phyloP scores from a whole-genome alignment of 2,888 invertebrate species.

The Boloria selene region DNA sequence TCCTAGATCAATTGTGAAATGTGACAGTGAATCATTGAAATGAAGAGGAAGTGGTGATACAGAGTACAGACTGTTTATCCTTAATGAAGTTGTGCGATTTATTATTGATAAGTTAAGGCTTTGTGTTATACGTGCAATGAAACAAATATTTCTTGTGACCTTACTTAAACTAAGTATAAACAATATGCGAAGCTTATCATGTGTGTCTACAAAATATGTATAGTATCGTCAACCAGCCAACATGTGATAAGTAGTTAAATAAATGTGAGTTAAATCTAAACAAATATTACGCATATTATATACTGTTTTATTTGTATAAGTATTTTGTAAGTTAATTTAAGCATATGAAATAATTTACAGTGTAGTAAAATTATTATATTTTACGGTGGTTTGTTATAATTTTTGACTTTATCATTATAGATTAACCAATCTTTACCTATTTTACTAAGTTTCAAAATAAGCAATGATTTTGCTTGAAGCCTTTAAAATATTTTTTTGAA shows the following conservation, averaged over 20 bases:
- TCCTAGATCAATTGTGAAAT: slow-evolving; percentile 33
- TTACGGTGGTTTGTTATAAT: neutral
- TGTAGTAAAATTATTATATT: neutral
- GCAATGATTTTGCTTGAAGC: too few relatives aligned
- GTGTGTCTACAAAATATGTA: slow-evolving; percentile 17
- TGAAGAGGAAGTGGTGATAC: slow-evolving; percentile 58
- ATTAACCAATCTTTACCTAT: too few relatives aligned
- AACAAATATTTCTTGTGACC: slow-evolving; percentile 33
- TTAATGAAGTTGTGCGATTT: slow-evolving; percentile 39
- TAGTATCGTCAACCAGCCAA: slow-evolving; percentile 5
- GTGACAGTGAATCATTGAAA: slow-evolving; percentile 60
- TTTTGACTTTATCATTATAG: too few relatives aligned
- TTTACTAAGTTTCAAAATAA: too few relatives aligned
- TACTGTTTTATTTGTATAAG: too few relatives aligned
- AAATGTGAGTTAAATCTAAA: slow-evolving; percentile 13
- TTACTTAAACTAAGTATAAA: slow-evolving; percentile 23
- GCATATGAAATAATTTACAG: neutral
- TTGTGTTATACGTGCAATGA: slow-evolving; percentile 33
- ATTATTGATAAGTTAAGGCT: slow-evolving; percentile 37
- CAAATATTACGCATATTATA: neutral
- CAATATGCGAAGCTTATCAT: slow-evolving; percentile 2
- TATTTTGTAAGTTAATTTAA: too few relatives aligned
- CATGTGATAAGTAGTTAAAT: slow-evolving; percentile 2
- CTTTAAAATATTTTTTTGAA: too few relatives aligned
- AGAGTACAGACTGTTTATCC: slow-evolving; percentile 47